These are phyloP conservation scores for Bovichtus diacanthus DNA, from an alignment of 2,797 vertebrate species.

Conservation along the genomic window DNA sequence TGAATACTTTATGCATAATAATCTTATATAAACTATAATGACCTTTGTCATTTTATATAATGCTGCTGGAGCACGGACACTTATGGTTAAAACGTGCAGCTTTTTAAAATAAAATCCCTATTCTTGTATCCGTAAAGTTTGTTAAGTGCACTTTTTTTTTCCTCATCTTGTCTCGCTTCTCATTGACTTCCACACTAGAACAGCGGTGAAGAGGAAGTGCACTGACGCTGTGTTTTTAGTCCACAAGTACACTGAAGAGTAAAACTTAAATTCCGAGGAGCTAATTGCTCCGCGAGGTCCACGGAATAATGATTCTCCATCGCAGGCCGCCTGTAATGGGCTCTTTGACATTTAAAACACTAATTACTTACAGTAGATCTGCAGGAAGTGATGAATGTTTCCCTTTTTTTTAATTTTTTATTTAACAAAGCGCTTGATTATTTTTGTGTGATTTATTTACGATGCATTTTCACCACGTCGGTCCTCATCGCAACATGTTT, in stretches of 20 bases:
- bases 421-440: slow-evolving; percentile 8
- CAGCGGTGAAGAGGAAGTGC: slow-evolving; percentile 51
- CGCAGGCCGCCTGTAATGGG: slow-evolving; percentile 21
- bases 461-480: neutral
- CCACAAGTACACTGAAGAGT: slow-evolving; percentile 24
- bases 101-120: slow-evolving; percentile 25
- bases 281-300: slow-evolving; percentile 61
- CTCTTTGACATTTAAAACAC: slow-evolving; percentile 39
- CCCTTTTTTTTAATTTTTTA: neutral
- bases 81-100: neutral
- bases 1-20: too few species aligned
- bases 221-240: slow-evolving; percentile 36
- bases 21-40: too few species aligned
- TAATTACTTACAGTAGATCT: slow-evolving; percentile 29
- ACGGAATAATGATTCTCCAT: slow-evolving; percentile 50
- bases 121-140: slow-evolving; percentile 21
- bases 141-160: slow-evolving; percentile 36
- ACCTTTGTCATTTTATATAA: neutral
- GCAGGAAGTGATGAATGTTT: slow-evolving; percentile 14
- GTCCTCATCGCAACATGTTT: neutral
- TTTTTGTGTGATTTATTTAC: slow-evolving; percentile 20
- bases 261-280: slow-evolving; percentile 26
- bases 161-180: slow-evolving; percentile 22
- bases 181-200: slow-evolving; percentile 46
- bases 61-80: neutral